Evolutionary conservation across 1,140 invertebrate species (phyloP).

Genomic region (Eupeodes corollae): DNA sequence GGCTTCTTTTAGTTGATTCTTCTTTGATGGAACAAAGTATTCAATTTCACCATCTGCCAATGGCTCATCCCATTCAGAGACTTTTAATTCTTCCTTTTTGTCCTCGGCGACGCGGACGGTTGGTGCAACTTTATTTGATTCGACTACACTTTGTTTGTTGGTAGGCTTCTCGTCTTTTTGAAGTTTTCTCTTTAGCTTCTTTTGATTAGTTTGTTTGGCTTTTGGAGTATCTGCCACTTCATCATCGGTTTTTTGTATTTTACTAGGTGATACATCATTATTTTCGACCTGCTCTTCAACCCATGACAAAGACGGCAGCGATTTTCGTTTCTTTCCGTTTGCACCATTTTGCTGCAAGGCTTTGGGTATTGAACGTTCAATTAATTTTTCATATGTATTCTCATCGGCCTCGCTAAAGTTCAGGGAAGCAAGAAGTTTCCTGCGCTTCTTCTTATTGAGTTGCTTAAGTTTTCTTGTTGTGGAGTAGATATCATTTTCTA

Average conservation of each 20-base stretch:
- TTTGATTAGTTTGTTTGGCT: conserved; percentile 4
- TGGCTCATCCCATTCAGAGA: conserved; percentile 25
- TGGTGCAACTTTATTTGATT: neutral
- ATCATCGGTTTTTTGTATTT: neutral
- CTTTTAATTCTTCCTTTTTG: neutral
- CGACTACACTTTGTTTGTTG: neutral
- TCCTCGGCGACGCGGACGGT: neutral
- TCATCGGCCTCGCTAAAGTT: conserved; percentile 30
- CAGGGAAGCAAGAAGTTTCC: conserved; percentile 23
- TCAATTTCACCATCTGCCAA: conserved; percentile 36
- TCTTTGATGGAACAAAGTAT: conserved; percentile 36
- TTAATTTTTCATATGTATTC: conserved; percentile 25
- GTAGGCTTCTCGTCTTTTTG: neutral
- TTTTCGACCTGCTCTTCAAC: conserved; percentile 21
- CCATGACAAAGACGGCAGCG: conserved; percentile 18
- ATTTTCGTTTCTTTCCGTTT: conserved; percentile 19
- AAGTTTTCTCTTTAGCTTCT: conserved; percentile 1
- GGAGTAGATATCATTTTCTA: conserved; percentile 25
- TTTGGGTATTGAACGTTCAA: conserved; percentile 22
- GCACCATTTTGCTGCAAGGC: conserved; percentile 14
- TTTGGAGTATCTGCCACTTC: neutral
- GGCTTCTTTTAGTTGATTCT: conserved; percentile 20
- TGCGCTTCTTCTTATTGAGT: conserved; percentile 29
- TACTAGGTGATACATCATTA: neutral
- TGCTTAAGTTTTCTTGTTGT: conserved; percentile 27